Evolutionary conservation across 2,888 invertebrate genomes (phyloP).

Genomic region (Eupithecia dodoneata): DNA sequence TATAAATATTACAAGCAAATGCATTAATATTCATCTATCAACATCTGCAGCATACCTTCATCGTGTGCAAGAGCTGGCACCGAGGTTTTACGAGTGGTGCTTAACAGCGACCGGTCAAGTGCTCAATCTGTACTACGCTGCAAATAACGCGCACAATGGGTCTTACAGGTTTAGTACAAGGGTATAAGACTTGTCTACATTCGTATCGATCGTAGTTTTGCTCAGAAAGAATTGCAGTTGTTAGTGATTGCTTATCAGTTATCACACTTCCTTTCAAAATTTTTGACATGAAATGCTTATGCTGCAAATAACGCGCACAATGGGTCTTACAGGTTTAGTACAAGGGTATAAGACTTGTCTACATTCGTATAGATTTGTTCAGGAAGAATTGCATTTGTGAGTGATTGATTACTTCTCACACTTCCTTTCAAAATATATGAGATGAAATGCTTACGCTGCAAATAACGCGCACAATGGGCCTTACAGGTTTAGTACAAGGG

Average conservation of each 20-base stretch:
- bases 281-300: too few species aligned
- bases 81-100: constrained; percentile 51
- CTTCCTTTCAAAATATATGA: too few species aligned
- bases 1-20: too few species aligned
- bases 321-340: too few species aligned
- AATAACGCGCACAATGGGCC: constrained; percentile 38
- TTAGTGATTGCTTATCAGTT: too few species aligned
- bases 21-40: too few species aligned
- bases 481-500: background rate
- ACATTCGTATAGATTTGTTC: too few species aligned
- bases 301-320: too few species aligned
- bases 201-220: background rate
- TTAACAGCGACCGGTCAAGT: constrained; percentile 53
- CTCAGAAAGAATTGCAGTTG: background rate
- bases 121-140: constrained; percentile 47
- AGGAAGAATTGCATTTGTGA: too few species aligned
- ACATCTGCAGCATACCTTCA: constrained; percentile 19
- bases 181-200: background rate
- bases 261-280: too few species aligned
- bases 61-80: constrained; percentile 39
- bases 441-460: constrained; percentile 29
- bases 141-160: constrained; percentile 41
- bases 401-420: too few species aligned
- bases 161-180: constrained; percentile 4
- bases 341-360: too few species aligned